phyloP scores from a whole-genome alignment of 2,888 invertebrate species.

The Standfussiana lucernea region DNA sequence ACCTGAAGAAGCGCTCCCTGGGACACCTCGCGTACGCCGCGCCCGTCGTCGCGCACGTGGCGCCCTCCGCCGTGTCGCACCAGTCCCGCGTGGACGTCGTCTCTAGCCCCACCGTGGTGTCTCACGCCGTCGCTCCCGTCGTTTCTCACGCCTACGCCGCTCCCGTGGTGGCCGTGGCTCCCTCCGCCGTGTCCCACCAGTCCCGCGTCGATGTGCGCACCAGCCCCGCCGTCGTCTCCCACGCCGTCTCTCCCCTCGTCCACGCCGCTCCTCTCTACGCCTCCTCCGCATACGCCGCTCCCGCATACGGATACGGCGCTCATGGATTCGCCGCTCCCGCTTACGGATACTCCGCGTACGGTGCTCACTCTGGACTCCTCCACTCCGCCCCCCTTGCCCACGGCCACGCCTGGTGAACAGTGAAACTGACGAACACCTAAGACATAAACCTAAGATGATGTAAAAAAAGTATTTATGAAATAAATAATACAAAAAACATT shows the following conservation, averaged over 20 bases:
- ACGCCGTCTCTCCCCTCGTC: conserved; percentile 74
- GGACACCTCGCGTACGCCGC: conserved; percentile 77
- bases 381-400: conserved; percentile 77
- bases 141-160: conserved; percentile 75
- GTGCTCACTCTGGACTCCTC: conserved; percentile 66
- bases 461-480: conserved; percentile 72
- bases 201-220: conserved; percentile 79
- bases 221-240: conserved; percentile 73
- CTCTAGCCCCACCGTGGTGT: conserved; percentile 75
- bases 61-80: conserved; percentile 88
- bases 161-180: conserved; percentile 74
- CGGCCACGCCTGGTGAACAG: conserved; percentile 85
- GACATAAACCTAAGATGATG: conserved; percentile 71
- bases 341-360: conserved; percentile 71
- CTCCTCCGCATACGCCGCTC: conserved; percentile 58
- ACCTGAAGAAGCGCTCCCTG: conserved; percentile 79
- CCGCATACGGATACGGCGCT: conserved; percentile 57
- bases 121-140: conserved; percentile 75
- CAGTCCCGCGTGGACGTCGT: conserved; percentile 81
- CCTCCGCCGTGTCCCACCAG: conserved; percentile 77
- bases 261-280: conserved; percentile 74
- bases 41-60: conserved; percentile 69
- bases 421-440: conserved; percentile 82
- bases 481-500: conserved; percentile 50
- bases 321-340: conserved; percentile 69